Evolutionary conservation across 2,888 invertebrate species (phyloP).

Genomic region (Camponotus fellah): DNA sequence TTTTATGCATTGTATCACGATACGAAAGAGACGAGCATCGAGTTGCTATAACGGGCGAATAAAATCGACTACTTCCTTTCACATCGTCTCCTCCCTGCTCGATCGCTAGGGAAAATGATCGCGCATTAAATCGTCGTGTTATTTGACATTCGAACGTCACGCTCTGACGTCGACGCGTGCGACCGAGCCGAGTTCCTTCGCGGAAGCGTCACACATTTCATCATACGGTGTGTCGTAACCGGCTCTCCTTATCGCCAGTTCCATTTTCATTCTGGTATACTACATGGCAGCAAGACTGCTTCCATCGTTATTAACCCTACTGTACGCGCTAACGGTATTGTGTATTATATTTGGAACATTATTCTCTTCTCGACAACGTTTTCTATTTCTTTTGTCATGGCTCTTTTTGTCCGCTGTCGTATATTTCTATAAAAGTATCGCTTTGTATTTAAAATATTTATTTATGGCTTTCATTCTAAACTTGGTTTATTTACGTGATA

Average conservation of each 20-base stretch:
- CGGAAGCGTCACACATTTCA: slow-evolving; percentile 47
- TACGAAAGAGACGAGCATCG: background rate
- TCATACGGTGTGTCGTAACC: slow-evolving; percentile 35
- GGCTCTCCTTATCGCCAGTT: slow-evolving; percentile 39
- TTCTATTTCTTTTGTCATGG: background rate
- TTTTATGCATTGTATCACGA: background rate
- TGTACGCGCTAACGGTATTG: slow-evolving; percentile 6
- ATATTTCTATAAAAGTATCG: background rate
- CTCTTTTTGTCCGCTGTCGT: background rate
- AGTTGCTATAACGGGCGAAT: slow-evolving; percentile 27
- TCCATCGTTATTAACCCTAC: slow-evolving; percentile 17
- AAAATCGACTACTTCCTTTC: slow-evolving; percentile 50
- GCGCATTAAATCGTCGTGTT: slow-evolving; percentile 55
- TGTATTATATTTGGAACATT: background rate
- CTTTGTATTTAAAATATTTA: background rate
- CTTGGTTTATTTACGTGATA: background rate
- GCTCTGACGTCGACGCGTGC: slow-evolving; percentile 59
- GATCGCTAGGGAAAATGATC: slow-evolving; percentile 39
- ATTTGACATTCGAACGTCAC: slow-evolving; percentile 52
- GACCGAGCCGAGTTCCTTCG: slow-evolving; percentile 40
- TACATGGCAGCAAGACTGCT: slow-evolving; percentile 18
- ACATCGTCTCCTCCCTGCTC: slow-evolving; percentile 30
- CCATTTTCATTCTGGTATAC: slow-evolving; percentile 33
- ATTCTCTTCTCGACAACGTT: background rate
- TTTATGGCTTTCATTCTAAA: background rate